Percentiles rank a stretch among this genome's conserved stretches.
Evolutionary conservation across 2,113 vertebrate genomes (phyloP).

Genomic region (Elephas maximus): DNA sequence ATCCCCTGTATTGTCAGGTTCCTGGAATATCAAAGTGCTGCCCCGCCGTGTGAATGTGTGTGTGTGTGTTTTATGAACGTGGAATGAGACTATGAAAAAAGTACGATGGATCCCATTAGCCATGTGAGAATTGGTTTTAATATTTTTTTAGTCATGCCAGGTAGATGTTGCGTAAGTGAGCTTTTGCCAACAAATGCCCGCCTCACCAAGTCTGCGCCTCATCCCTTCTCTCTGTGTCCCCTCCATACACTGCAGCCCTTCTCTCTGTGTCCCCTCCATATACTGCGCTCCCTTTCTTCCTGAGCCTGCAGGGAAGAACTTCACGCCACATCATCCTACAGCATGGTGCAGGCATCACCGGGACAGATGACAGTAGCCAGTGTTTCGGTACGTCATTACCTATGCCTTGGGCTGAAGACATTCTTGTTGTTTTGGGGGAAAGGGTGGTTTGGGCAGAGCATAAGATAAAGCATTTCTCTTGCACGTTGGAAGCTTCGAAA

Average conservation of each 20-base stretch:
- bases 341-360: not conserved
- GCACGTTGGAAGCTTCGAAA: not conserved
- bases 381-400: not conserved
- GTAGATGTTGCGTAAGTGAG: not conserved
- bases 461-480: slow-evolving; percentile 44
- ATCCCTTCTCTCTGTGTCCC: not conserved
- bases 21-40: not conserved
- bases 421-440: not conserved
- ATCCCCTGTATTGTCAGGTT: not conserved
- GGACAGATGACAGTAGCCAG: not conserved
- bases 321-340: not conserved
- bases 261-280: not conserved
- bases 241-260: not conserved
- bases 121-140: not conserved
- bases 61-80: not conserved
- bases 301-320: not conserved
- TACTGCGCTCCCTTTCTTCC: not conserved
- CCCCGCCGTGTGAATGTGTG: too few species aligned
- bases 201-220: not conserved
- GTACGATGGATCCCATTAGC: not conserved
- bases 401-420: not conserved
- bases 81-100: not conserved
- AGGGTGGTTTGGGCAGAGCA: not conserved
- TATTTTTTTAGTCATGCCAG: not conserved
- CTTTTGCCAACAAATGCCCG: not conserved